A percentile compares a stretch with the other conserved stretches of the same genome.
Evolutionary conservation across 2,797 vertebrate genomes (phyloP).

Genomic region (Urophycis tenuis): DNA sequence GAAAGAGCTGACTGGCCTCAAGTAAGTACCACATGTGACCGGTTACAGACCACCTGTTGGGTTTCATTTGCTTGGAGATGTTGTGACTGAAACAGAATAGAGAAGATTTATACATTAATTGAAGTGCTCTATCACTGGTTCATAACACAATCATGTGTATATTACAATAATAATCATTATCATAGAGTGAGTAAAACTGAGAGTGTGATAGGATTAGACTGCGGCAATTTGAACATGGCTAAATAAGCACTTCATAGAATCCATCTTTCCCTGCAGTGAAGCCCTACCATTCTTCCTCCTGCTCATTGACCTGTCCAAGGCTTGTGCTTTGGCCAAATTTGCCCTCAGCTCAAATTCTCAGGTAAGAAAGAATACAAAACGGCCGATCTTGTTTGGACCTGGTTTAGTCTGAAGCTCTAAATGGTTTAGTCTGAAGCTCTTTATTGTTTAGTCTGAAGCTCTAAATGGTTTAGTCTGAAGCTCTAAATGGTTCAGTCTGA

Average conservation of each 20-base stretch:
- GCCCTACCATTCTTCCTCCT: conserved; percentile 94
- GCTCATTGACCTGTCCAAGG: conserved; percentile 93
- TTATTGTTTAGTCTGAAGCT: no score
- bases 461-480: no score
- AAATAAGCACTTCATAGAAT: neutral
- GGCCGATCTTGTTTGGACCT: neutral
- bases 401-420: neutral
- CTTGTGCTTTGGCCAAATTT: conserved; percentile 91
- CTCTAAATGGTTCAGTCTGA: no score
- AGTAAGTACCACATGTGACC: conserved; percentile 66
- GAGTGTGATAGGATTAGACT: neutral
- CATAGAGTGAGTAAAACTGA: neutral
- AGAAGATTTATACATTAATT: neutral
- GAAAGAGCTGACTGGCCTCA: conserved; percentile 90
- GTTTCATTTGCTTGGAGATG: no score
- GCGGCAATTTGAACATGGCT: neutral
- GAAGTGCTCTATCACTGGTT: neutral
- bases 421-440: no score
- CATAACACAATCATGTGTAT: neutral
- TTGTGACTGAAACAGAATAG: no score
- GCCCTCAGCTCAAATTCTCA: conserved; percentile 96
- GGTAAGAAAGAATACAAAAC: conserved; percentile 75
- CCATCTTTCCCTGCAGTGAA: conserved; percentile 69
- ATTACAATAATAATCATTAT: neutral
- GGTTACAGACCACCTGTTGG: neutral